Conservation (phyloP, 2,888 invertebrate species). For the Philaethria dido region DNA sequence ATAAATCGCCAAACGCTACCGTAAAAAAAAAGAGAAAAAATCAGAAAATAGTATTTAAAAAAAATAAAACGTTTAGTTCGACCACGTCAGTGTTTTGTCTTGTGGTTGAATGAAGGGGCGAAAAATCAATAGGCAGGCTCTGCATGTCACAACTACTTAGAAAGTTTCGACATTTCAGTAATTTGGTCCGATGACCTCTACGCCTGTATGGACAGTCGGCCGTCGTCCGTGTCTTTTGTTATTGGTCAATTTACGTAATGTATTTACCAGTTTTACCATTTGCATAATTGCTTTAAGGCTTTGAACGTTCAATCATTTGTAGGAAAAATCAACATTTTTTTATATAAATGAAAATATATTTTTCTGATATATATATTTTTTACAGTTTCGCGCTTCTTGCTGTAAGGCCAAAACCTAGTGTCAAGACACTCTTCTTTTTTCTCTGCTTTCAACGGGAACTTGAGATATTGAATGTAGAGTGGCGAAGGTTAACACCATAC, state of each 20-base stretch:
- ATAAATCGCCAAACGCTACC: too few species aligned
- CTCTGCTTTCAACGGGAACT: too few species aligned
- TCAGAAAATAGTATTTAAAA: slow-evolving; percentile 6
- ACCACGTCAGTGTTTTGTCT: slow-evolving; percentile 33
- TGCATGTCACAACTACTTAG: slow-evolving; percentile 37
- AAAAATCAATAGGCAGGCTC: slow-evolving; percentile 37
- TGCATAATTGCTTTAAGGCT: slow-evolving; percentile 11
- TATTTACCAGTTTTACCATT: slow-evolving; percentile 20
- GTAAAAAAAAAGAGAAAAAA: background rate
- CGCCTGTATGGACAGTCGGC: background rate
- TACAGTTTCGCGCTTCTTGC: too few species aligned
- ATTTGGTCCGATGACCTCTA: slow-evolving; percentile 29
- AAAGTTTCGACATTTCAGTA: slow-evolving; percentile 31
- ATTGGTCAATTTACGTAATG: slow-evolving; percentile 15
- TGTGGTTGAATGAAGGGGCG: slow-evolving; percentile 33
- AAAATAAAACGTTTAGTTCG: background rate
- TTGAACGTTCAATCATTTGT: background rate
- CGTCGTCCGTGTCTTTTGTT: slow-evolving; percentile 11
- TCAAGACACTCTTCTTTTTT: too few species aligned
- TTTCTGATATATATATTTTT: too few species aligned
- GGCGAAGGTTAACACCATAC: too few species aligned
- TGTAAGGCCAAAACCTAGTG: too few species aligned
- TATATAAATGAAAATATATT: too few species aligned
- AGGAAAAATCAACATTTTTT: background rate
- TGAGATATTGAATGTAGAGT: too few species aligned